phyloP scores from a whole-genome alignment of 2,113 vertebrate genomes.

The Sclerurus mexicanus region DNA sequence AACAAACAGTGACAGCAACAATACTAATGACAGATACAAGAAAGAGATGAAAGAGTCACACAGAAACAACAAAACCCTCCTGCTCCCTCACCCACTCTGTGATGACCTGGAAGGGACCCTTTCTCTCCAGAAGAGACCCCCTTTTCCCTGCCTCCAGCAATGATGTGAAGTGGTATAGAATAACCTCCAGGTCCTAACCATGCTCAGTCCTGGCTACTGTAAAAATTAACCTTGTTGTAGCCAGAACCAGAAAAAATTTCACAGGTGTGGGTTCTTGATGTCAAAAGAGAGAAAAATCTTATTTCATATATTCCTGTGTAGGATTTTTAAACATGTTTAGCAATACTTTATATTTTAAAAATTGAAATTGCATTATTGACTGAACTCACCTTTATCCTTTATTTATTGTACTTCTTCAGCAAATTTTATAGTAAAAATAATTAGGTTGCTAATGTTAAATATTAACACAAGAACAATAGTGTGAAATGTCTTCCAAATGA shows the following conservation, averaged over 20 bases:
- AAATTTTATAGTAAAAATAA: background rate
- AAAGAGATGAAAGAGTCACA: background rate
- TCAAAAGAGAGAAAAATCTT: background rate
- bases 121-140: background rate
- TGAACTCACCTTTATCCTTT: background rate
- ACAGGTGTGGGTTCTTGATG: background rate
- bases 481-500: background rate
- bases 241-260: background rate
- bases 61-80: background rate
- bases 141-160: background rate
- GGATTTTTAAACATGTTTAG: background rate
- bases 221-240: background rate
- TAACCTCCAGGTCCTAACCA: background rate
- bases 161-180: background rate
- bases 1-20: background rate
- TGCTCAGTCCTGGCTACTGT: background rate
- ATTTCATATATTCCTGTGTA: background rate
- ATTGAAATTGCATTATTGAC: background rate
- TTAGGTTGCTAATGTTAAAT: background rate
- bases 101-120: too few species aligned
- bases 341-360: background rate
- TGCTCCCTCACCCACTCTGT: too few species aligned
- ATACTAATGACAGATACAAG: too few species aligned
- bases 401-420: background rate
- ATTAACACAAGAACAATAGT: background rate